A percentile compares a stretch with the other conserved stretches of the same genome.
These are phyloP conservation scores for Strigamia crassipes DNA, from an alignment of 2,888 invertebrate species.

Conservation along the genomic window DNA sequence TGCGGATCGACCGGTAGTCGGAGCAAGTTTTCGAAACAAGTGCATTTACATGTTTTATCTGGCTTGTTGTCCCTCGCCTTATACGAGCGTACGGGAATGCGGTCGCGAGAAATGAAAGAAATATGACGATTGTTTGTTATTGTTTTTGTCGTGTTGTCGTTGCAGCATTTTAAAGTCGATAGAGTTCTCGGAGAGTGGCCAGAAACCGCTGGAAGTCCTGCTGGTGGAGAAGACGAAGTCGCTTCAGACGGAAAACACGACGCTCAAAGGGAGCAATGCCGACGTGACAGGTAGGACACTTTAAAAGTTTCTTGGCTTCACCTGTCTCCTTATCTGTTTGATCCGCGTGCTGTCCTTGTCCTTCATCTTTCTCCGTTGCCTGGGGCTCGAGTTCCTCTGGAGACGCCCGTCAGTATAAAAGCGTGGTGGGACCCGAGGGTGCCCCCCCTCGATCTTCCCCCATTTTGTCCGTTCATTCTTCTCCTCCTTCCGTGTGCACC, in stretches of 20 bases:
- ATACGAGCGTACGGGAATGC: background rate
- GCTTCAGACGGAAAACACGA: slow-evolving; percentile 67
- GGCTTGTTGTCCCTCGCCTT: no score
- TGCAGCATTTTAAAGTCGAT: slow-evolving; percentile 76
- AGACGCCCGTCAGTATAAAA: slow-evolving; percentile 42
- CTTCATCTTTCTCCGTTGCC: slow-evolving; percentile 65
- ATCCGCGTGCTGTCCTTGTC: slow-evolving; percentile 43
- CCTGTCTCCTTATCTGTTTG: slow-evolving; percentile 51
- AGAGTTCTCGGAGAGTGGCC: slow-evolving; percentile 64
- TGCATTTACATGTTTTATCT: background rate
- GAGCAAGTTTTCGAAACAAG: background rate
- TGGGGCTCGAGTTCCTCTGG: slow-evolving; percentile 53
- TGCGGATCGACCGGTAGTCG: slow-evolving; percentile 14
- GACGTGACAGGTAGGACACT: slow-evolving; percentile 59
- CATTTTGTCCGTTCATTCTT: slow-evolving; percentile 28
- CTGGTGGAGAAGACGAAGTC: slow-evolving; percentile 77
- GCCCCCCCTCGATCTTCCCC: background rate
- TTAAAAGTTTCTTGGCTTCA: slow-evolving; percentile 51
- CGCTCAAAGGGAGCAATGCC: slow-evolving; percentile 59
- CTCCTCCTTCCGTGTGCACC: slow-evolving; percentile 40
- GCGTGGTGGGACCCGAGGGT: background rate
- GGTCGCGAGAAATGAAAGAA: background rate
- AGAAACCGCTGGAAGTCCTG: slow-evolving; percentile 73
- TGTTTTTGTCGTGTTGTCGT: slow-evolving; percentile 52
- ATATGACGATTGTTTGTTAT: background rate